Percentiles rank a stretch among this genome's conserved stretches.
Conservation (phyloP, 2,113 vertebrate genomes). For the Anseranas semipalmata region DNA sequence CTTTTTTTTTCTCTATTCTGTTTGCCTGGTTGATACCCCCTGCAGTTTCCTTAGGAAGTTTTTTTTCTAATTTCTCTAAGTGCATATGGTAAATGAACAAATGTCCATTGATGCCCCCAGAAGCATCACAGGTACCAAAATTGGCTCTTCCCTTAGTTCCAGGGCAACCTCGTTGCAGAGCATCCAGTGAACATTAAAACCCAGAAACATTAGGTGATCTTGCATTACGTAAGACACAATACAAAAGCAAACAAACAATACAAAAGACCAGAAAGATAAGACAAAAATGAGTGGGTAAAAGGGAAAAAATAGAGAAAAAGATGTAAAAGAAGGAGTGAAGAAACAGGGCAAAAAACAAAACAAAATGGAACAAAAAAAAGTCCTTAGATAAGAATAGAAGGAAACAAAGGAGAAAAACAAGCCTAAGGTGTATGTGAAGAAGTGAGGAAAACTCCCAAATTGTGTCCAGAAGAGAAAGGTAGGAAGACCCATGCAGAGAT, state of each 20-base stretch:
- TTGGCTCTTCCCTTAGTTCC: neutral
- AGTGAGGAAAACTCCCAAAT: neutral
- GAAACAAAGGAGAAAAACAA: neutral
- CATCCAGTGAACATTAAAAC: neutral
- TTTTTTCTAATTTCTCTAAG: neutral
- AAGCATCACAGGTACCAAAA: slow-evolving; percentile 1
- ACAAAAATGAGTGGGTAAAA: neutral
- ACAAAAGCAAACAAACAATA: neutral
- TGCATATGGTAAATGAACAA: neutral
- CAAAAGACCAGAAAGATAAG: neutral
- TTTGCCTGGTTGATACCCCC: neutral
- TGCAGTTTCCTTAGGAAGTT: neutral
- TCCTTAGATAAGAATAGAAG: neutral
- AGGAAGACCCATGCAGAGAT: neutral
- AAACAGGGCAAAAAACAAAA: neutral
- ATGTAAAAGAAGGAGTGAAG: neutral
- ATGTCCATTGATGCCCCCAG: neutral
- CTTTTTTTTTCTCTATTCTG: neutral
- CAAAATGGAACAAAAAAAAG: neutral
- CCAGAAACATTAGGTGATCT: neutral
- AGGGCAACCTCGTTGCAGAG: neutral
- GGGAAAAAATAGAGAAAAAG: neutral
- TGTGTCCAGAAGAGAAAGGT: neutral
- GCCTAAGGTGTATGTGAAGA: neutral
- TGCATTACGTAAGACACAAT: neutral